A percentile compares a stretch with the other conserved stretches of the same genome.
Evolutionary conservation across 2,888 invertebrate genomes (phyloP).

Genomic region (Caenorhabditis doughertyi): DNA sequence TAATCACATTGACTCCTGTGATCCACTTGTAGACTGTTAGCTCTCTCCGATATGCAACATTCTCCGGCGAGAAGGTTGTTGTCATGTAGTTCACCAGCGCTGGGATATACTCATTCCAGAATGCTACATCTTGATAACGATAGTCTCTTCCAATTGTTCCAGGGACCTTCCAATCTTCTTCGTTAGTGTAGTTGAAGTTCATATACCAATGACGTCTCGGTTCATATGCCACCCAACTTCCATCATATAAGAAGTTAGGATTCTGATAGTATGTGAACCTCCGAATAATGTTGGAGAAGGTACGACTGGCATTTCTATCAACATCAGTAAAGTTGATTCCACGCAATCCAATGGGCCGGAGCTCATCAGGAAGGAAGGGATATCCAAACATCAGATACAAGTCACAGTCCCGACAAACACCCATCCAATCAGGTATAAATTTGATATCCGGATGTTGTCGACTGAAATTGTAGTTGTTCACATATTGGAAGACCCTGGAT

Average conservation of each 20-base stretch:
- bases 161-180: constrained; percentile 68
- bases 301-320: constrained; percentile 80
- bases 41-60: constrained; percentile 75
- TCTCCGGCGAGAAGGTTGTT: constrained; percentile 82
- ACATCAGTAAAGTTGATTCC: constrained; percentile 75
- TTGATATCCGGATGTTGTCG: constrained; percentile 66
- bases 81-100: constrained; percentile 82
- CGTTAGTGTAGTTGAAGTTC: constrained; percentile 80
- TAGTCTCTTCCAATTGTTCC: constrained; percentile 78
- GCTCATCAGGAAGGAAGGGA: constrained; percentile 78
- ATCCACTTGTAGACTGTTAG: constrained; percentile 75
- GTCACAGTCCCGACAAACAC: constrained; percentile 90
- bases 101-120: constrained; percentile 82
- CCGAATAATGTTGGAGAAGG: constrained; percentile 78
- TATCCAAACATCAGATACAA: constrained; percentile 88
- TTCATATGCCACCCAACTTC: constrained; percentile 78
- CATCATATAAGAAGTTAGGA: constrained; percentile 80
- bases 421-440: constrained; percentile 80
- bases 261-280: constrained; percentile 79
- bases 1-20: constrained; percentile 71
- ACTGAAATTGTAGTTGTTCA: constrained; percentile 83
- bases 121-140: constrained; percentile 74
- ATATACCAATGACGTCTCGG: constrained; percentile 82
- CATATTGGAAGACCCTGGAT: constrained; percentile 82
- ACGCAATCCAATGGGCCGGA: constrained; percentile 75